Percentiles rank a stretch among this genome's conserved stretches.
Evolutionary conservation across 1,140 invertebrate species (phyloP).

Genomic region (Aporrectodea caliginosa): DNA sequence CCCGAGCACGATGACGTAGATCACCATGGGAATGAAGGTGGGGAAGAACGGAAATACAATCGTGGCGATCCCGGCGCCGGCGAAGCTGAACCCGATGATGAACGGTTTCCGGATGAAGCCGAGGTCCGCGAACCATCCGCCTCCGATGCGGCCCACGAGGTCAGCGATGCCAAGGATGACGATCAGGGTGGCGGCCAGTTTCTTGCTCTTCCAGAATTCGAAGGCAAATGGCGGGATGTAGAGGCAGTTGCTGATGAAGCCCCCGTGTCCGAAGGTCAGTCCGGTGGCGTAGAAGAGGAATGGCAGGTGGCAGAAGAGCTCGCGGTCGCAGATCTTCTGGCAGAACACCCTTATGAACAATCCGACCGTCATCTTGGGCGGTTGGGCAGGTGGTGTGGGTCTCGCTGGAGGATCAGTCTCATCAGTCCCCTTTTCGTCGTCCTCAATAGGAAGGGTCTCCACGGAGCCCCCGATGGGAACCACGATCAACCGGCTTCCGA

Average conservation of each 20-base stretch:
- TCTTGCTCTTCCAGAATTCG: slow-evolving; percentile 1
- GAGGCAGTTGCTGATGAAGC: slow-evolving; percentile 19
- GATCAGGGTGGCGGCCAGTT: background rate
- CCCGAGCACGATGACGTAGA: slow-evolving; percentile 13
- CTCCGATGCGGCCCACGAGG: slow-evolving; percentile 16
- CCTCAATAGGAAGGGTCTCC: background rate
- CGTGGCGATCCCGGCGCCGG: background rate
- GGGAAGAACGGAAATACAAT: background rate
- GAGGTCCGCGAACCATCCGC: slow-evolving; percentile 20
- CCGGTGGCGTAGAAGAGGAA: slow-evolving; percentile 13
- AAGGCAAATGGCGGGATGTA: slow-evolving; percentile 20
- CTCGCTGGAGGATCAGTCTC: background rate
- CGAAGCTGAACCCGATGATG: slow-evolving; percentile 10
- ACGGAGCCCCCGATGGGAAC: background rate
- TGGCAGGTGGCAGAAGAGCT: background rate
- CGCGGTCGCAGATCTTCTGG: background rate
- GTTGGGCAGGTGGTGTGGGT: background rate
- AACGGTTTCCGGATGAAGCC: background rate
- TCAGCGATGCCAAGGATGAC: slow-evolving; percentile 9
- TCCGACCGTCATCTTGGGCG: background rate
- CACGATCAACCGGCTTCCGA: background rate
- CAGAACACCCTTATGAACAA: background rate
- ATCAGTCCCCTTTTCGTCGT: background rate
- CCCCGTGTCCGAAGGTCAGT: slow-evolving; percentile 15
- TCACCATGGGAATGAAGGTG: background rate